Evolutionary conservation across 2,797 vertebrate species (phyloP).

Genomic region (Macropodus opercularis): DNA sequence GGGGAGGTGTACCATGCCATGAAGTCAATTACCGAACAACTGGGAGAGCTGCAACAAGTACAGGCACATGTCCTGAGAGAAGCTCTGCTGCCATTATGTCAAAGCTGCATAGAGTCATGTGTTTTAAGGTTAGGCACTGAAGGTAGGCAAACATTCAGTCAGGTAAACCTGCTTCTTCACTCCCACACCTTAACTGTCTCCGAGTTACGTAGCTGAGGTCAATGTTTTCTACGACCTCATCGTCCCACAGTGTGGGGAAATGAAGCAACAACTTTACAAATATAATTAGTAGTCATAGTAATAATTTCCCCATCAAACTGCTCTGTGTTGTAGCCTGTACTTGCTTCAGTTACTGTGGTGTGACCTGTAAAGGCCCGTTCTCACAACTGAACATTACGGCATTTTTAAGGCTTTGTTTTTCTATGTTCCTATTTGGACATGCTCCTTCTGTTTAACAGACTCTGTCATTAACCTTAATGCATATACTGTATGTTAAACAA

Average conservation of each 20-base stretch:
- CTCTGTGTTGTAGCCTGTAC: neutral
- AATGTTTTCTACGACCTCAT: neutral
- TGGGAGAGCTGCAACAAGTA: conserved; percentile 47
- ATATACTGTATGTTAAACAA: too few relatives aligned
- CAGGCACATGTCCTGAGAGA: conserved; percentile 17
- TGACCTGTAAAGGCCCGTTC: neutral
- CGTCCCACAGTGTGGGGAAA: too few relatives aligned
- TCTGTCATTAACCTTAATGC: too few relatives aligned
- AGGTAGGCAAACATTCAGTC: conserved; percentile 1
- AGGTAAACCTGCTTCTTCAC: conserved; percentile 13
- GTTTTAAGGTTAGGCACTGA: neutral
- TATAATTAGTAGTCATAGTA: neutral
- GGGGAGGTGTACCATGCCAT: conserved; percentile 23
- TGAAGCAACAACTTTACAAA: neutral
- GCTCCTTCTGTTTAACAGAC: neutral
- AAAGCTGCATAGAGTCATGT: neutral
- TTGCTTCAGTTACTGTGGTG: neutral
- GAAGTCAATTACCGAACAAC: conserved; percentile 46
- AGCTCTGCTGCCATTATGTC: neutral
- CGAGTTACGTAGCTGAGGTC: conserved; percentile 3
- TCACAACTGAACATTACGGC: neutral
- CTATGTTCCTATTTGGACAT: neutral
- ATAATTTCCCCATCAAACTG: neutral
- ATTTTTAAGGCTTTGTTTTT: neutral
- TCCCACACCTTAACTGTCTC: conserved; percentile 34